These are phyloP conservation scores for Cheirogaleus medius DNA, from an alignment of 2,113 vertebrate species.

Conservation along the genomic window DNA sequence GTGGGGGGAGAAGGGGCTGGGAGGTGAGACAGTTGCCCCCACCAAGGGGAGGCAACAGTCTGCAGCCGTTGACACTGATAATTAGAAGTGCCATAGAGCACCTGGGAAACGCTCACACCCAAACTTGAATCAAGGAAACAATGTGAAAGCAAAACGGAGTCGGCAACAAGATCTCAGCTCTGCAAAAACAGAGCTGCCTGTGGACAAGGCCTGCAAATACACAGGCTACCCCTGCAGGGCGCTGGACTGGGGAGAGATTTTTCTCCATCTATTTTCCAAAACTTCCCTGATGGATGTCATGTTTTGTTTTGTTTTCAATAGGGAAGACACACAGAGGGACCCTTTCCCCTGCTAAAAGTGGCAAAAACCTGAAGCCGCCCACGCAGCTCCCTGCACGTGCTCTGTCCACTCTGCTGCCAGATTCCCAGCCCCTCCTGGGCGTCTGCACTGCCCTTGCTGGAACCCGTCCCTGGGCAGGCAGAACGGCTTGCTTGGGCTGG, in stretches of 20 bases:
- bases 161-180: not conserved
- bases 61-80: accelerated
- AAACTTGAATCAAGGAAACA: too few species aligned
- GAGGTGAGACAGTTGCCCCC: not conserved
- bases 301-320: too few species aligned
- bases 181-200: not conserved
- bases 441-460: not conserved
- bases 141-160: not conserved
- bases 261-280: not conserved
- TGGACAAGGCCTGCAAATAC: accelerated
- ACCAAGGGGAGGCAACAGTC: accelerated
- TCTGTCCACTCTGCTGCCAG: too few species aligned
- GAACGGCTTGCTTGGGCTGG: not conserved
- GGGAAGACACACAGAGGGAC: not conserved
- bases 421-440: accelerated
- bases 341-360: not conserved
- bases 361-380: not conserved
- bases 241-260: accelerated
- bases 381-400: not conserved
- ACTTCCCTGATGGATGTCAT: too few species aligned
- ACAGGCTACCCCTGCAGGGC: accelerated
- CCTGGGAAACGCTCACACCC: not conserved
- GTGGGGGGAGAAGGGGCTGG: not conserved
- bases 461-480: not conserved
- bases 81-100: not conserved